Evolutionary conservation across 2,113 vertebrate genomes (phyloP).

Genomic region (Forbesichthys agassizii): DNA sequence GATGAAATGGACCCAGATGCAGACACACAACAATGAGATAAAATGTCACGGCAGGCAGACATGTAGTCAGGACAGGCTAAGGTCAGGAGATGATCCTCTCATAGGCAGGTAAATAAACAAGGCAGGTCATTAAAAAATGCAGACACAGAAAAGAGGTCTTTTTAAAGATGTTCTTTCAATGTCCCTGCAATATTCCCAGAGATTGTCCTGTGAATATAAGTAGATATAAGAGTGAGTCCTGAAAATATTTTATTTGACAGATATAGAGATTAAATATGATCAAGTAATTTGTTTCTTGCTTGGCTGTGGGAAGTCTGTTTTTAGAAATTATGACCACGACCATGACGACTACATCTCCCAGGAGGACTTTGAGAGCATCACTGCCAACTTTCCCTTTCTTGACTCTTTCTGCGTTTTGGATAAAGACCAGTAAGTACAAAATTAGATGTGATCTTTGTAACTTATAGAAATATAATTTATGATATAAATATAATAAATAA

Average conservation of each 20-base stretch:
- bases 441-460: background rate
- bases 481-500: no score
- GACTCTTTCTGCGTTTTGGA: constrained; percentile 97
- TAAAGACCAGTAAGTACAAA: constrained; percentile 93
- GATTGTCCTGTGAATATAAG: background rate
- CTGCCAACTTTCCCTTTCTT: constrained; percentile 95
- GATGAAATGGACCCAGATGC: background rate
- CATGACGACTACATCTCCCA: constrained; percentile 96
- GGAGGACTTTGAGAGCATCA: constrained; percentile 95
- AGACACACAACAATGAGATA: no score
- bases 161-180: background rate
- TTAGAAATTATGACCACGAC: constrained; percentile 96
- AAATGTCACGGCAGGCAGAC: no score
- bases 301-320: constrained; percentile 86
- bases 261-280: background rate
- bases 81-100: no score
- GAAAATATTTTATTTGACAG: background rate
- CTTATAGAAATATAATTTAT: no score
- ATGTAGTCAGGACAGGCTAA: no score
- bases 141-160: no score
- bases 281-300: constrained; percentile 23
- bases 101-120: no score
- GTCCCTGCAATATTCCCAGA: background rate
- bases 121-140: no score
- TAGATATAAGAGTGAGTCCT: no score